Evolutionary conservation across 2,797 vertebrate genomes (phyloP), one percentile per base, ranked within the genome.

Genomic region (Pelochelys cantorii): DNA sequence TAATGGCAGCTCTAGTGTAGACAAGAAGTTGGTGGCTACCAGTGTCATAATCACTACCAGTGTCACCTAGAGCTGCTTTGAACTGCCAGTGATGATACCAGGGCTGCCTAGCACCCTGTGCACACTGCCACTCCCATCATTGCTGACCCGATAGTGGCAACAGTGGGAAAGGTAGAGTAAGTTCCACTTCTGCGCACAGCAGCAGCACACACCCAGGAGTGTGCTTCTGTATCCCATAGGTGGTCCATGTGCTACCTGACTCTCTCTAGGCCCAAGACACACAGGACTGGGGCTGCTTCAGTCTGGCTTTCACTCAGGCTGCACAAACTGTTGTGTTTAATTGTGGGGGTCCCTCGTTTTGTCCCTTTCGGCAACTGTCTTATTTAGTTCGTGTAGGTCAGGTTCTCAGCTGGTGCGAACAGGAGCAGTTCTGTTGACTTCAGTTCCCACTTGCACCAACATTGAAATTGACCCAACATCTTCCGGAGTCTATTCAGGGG

Each of bases 1-100:
- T 95, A 83, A 85, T 62, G 81, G 86, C 65, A 93, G 86, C 56
- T 93, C 92, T 90, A 81, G n/a, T 68, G 52, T 12, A 88, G 52
- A 23, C 37, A 86, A 65, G 37, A 42, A 42, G 37, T 14, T 48
- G 37, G 37, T 23, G 23, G 13, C 37, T 75, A 37, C 71, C n/a
- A 20, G 18, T 34, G n/a, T 68, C 60, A 29, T 81, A 79, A 68
- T 11, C 18, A 86, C 79, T 62, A 48, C 8, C 42, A 48, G 56
- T 60, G 95, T 91, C 81, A 90, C 0, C 54, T 83, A 75, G 23
- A 23, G 42, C 88, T 78, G 86, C 81, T 60, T 34, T 87, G 88
- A 81, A 90, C 79, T 87, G 59, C 75, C 79, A 13, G 60, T 71
- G 59, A 31, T 82, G 57, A 86, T 71, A 6, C 55, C 71, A 60